Percentiles rank a stretch among this genome's conserved stretches.
Conservation (phyloP, 2,888 invertebrate species). For the Macaria liturata region DNA sequence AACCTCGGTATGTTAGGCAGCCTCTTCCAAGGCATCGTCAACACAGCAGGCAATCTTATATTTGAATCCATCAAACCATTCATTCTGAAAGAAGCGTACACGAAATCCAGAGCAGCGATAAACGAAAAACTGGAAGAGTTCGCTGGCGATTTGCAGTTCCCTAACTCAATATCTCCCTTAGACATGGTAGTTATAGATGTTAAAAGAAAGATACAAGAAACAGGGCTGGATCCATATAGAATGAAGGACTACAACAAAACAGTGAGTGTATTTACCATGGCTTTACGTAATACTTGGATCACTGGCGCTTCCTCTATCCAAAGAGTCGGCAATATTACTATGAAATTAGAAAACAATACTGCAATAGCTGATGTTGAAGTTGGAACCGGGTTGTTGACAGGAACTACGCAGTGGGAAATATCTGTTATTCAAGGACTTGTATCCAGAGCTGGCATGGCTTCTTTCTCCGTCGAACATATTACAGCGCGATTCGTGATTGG, state of each 20-base stretch:
- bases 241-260: slow-evolving; percentile 89
- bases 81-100: slow-evolving; percentile 90
- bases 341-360: slow-evolving; percentile 88
- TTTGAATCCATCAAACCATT: slow-evolving; percentile 95
- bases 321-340: slow-evolving; percentile 89
- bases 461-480: slow-evolving; percentile 91
- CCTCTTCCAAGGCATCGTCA: slow-evolving; percentile 88
- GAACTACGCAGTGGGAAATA: slow-evolving; percentile 91
- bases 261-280: slow-evolving; percentile 86
- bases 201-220: slow-evolving; percentile 85
- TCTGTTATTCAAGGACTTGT: slow-evolving; percentile 87
- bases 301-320: slow-evolving; percentile 92
- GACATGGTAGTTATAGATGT: slow-evolving; percentile 92
- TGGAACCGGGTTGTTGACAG: slow-evolving; percentile 91
- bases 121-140: slow-evolving; percentile 88
- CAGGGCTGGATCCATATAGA: slow-evolving; percentile 89
- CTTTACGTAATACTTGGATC: slow-evolving; percentile 89
- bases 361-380: slow-evolving; percentile 87
- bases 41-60: slow-evolving; percentile 90
- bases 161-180: slow-evolving; percentile 93
- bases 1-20: slow-evolving; percentile 91
- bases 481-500: slow-evolving; percentile 87
- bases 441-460: slow-evolving; percentile 87
- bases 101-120: slow-evolving; percentile 88
- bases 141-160: slow-evolving; percentile 87